These are phyloP conservation scores for Panagrolaimus sp. DNA, from an alignment of 1,140 invertebrate species.

Conservation along the genomic window DNA sequence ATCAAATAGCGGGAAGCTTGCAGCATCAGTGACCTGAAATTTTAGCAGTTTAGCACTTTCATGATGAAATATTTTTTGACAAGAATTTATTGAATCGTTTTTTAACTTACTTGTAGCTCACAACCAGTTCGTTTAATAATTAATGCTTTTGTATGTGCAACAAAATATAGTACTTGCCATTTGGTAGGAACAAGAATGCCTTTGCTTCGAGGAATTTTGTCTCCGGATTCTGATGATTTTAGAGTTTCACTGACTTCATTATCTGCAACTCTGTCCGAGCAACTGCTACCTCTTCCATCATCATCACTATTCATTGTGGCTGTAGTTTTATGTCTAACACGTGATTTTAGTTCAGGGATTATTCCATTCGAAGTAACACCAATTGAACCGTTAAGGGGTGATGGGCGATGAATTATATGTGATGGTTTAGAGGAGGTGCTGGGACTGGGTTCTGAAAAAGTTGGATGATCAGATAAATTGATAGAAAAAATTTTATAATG, in stretches of 20 bases:
- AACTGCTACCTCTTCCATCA: background rate
- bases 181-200: background rate
- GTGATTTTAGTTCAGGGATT: no score
- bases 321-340: no score
- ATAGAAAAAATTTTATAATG: no score
- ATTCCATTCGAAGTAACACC: slow-evolving; percentile 10
- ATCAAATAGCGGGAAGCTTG: slow-evolving; percentile 5
- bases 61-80: no score
- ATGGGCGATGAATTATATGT: background rate
- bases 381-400: slow-evolving; percentile 4
- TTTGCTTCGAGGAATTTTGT: background rate
- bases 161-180: slow-evolving; percentile 8
- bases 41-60: no score
- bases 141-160: background rate
- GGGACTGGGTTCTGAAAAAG: background rate
- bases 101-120: background rate
- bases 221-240: background rate
- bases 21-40: slow-evolving; percentile 3
- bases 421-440: background rate
- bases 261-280: slow-evolving; percentile 2
- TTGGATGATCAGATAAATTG: no score
- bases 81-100: no score
- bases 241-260: slow-evolving; percentile 7
- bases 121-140: background rate
- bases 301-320: background rate